A percentile compares a stretch with the other conserved stretches of the same genome.
Conservation (phyloP, 2,113 vertebrate species). For the Smithornis capensis region DNA sequence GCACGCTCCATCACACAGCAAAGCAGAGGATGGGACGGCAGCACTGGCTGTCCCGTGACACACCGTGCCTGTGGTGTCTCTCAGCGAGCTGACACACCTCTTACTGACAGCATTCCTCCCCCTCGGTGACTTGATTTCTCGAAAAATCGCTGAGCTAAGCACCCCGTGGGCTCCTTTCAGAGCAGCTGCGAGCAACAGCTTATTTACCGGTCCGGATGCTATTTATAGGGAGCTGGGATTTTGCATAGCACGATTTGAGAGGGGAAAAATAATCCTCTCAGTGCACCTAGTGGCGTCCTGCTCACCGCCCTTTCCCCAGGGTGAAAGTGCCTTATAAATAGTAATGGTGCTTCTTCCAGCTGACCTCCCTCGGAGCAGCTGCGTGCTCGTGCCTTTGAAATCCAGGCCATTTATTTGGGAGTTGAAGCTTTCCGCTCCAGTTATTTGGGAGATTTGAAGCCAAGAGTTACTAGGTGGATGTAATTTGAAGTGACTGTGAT, state of each 20-base stretch:
- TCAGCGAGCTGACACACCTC: not conserved
- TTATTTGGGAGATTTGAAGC: constrained; percentile 22
- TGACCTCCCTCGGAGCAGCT: constrained; percentile 51
- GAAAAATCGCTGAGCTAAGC: not conserved
- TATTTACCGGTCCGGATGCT: not conserved
- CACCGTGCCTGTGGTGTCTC: fast-evolving
- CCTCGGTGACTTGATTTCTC: not conserved
- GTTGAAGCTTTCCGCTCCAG: constrained; percentile 53
- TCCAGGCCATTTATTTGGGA: constrained; percentile 42
- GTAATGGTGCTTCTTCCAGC: constrained; percentile 1
- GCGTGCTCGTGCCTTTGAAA: constrained; percentile 30
- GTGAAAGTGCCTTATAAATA: constrained; percentile 14
- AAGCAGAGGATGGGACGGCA: not conserved
- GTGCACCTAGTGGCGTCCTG: not conserved
- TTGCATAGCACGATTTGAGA: not conserved
- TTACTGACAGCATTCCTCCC: not conserved
- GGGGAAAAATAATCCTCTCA: not conserved
- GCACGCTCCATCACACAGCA: fast-evolving
- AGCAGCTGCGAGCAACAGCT: not conserved
- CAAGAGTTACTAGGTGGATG: constrained; percentile 49
- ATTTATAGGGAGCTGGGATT: not conserved
- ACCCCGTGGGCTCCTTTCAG: not conserved
- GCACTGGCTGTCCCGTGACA: not conserved
- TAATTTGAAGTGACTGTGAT: constrained; percentile 54
- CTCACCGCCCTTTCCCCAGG: not conserved